Percentiles rank a stretch among this genome's conserved stretches.
Evolutionary conservation across 2,888 invertebrate genomes (phyloP).

Genomic region (Drosophila rubida): DNA sequence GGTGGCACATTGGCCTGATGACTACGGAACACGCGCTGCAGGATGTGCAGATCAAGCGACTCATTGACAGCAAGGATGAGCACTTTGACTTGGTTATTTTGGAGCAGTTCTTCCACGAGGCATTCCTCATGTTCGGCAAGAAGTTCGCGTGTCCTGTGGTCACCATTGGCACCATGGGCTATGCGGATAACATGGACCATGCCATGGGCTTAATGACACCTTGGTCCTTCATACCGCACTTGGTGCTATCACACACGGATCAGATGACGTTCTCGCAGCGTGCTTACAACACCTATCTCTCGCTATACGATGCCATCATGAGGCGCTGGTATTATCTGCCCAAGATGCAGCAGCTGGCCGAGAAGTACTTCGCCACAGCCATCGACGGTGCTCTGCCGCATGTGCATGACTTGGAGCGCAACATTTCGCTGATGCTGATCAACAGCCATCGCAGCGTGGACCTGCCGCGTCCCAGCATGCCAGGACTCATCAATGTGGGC

Average conservation of each 20-base stretch:
- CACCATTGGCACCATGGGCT: slow-evolving; percentile 84
- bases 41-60: slow-evolving; percentile 73
- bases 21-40: slow-evolving; percentile 82
- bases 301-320: slow-evolving; percentile 78
- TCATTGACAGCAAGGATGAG: slow-evolving; percentile 82
- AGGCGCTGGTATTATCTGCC: slow-evolving; percentile 83
- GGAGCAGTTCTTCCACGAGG: slow-evolving; percentile 85
- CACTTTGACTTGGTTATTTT: slow-evolving; percentile 85
- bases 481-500: slow-evolving; percentile 83
- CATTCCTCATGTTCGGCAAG: slow-evolving; percentile 84
- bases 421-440: slow-evolving; percentile 85
- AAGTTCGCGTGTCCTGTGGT: slow-evolving; percentile 85
- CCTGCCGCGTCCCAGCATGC: slow-evolving; percentile 85
- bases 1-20: slow-evolving; percentile 80
- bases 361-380: slow-evolving; percentile 76
- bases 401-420: slow-evolving; percentile 85
- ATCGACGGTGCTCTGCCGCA: slow-evolving; percentile 82
- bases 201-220: slow-evolving; percentile 84
- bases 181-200: slow-evolving; percentile 84
- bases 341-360: slow-evolving; percentile 83
- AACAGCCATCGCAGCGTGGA: slow-evolving; percentile 86
- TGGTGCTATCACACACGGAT: slow-evolving; percentile 81
- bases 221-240: slow-evolving; percentile 83
- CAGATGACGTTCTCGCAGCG: slow-evolving; percentile 84
- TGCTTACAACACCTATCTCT: slow-evolving; percentile 83